Conservation (phyloP, 1,140 invertebrate genomes). For the Ceratosolen fusciceps region DNA sequence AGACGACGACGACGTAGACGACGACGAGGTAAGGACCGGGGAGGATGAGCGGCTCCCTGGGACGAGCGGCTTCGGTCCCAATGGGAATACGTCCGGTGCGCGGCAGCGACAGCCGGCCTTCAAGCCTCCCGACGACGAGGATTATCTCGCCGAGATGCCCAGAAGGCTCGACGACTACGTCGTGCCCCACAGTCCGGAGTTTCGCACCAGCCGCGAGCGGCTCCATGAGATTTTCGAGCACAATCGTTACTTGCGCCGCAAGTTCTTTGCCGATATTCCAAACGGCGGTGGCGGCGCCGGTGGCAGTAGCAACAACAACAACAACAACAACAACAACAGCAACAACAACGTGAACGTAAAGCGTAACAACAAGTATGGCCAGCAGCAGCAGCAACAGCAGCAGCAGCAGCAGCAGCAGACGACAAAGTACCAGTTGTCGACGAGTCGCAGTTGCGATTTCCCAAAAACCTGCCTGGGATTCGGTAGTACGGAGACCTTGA, state of each 20-base stretch:
- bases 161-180: constrained; percentile 43
- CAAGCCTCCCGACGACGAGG: constrained; percentile 21
- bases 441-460: not conserved
- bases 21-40: too few species aligned
- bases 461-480: constrained; percentile 54
- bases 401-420: not conserved
- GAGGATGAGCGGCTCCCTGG: too few species aligned
- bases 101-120: not conserved
- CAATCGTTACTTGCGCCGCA: constrained; percentile 63
- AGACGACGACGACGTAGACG: too few species aligned
- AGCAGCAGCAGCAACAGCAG: not conserved
- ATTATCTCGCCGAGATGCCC: constrained; percentile 24
- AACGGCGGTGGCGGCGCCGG: not conserved
- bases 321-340: not conserved
- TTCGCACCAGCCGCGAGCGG: constrained; percentile 62
- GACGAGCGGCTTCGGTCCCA: constrained; percentile 7
- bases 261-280: constrained; percentile 63
- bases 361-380: too few species aligned
- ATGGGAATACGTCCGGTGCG: not conserved
- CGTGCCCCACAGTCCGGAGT: constrained; percentile 47
- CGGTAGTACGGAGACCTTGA: constrained; percentile 68
- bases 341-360: not conserved
- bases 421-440: not conserved
- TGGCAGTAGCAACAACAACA: not conserved
- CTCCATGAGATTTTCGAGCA: constrained; percentile 69